Percentiles rank a stretch among this genome's conserved stretches.
These are phyloP conservation scores for Gallinago nigripennis DNA, from an alignment of 2,797 vertebrate genomes.

Conservation along the genomic window DNA sequence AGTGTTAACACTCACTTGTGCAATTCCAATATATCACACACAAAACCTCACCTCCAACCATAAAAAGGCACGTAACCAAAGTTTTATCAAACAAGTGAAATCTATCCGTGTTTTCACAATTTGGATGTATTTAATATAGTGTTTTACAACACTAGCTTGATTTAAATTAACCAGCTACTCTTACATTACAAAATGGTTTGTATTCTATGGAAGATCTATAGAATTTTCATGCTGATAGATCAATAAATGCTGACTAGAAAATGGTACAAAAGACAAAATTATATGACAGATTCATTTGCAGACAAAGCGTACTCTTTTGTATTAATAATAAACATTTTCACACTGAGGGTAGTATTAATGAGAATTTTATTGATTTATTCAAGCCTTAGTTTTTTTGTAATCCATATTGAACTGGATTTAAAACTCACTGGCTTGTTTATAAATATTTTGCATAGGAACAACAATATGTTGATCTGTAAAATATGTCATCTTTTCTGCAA, in stretches of 20 bases:
- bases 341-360: not conserved
- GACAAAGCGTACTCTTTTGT: not conserved
- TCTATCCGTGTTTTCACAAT: not conserved
- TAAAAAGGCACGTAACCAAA: accelerated
- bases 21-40: not conserved
- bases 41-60: not conserved
- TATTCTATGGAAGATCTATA: not conserved
- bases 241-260: not conserved
- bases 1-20: not conserved
- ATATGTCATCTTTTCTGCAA: not conserved
- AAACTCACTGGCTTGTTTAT: not conserved
- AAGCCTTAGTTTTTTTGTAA: slow-evolving; percentile 1
- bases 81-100: not conserved
- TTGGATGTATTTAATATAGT: not conserved
- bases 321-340: slow-evolving; percentile 4
- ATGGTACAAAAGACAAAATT: not conserved
- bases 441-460: slow-evolving; percentile 21
- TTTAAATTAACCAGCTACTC: not conserved
- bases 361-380: slow-evolving; percentile 27
- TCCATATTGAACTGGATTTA: slow-evolving; percentile 22
- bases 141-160: not conserved
- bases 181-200: not conserved
- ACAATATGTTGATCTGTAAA: not conserved
- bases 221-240: not conserved
- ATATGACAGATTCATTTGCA: slow-evolving; percentile 9